Base-by-base conservation (phyloP, 1,140 invertebrate genomes). In the Bombus sibiricus region DNA sequence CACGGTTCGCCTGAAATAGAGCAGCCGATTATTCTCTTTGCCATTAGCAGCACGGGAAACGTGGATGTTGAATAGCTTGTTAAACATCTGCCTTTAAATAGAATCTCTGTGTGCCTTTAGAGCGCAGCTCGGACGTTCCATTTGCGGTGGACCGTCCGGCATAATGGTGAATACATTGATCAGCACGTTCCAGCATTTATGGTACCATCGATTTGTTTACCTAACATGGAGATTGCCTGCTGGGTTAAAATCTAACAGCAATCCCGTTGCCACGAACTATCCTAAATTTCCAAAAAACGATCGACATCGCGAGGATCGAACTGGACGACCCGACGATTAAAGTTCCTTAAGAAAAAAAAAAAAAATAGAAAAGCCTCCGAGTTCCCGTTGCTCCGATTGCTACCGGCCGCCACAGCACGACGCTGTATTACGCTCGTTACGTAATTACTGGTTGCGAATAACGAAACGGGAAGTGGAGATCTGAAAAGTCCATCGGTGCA, bases 31-130 rank as follows among this genome's bases (percentile, higher is more conserved):
- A 59, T 57, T 62, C 57, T 62, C 10, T 75, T 75, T 32, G 73
- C 47, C 43, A 77, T 62, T 37, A 77, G 75, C n/a, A 25, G 13
- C 39, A 6, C 37, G 25, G 22, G 68, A 25, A 41, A 34, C 18
- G 57, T 32, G 59, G 37, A 28, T 10, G 57, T 47, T 77, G 75
- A 77, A 59, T 77, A 62, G 75, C 59, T 62, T 59, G n/a, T 39
- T 77, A 62, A 77, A 76, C 32, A 34, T 59, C n/a, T 53, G 34
- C 25, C 53, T 62, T 62, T 77, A 77, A 62, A 62, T 62, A 62
- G 53, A 39, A 62, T 41, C 57, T 39, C 75, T 77, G n/a, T 77
- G 75, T 41, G 53, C n/a, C n/a, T 53, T 18, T n/a, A 25, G 3
- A 8, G n/a, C 41, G 32, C 3, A 10, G 8, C 22, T 25, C 34